Evolutionary conservation across 2,797 vertebrate species (phyloP).

Genomic region (Alauda arvensis): DNA sequence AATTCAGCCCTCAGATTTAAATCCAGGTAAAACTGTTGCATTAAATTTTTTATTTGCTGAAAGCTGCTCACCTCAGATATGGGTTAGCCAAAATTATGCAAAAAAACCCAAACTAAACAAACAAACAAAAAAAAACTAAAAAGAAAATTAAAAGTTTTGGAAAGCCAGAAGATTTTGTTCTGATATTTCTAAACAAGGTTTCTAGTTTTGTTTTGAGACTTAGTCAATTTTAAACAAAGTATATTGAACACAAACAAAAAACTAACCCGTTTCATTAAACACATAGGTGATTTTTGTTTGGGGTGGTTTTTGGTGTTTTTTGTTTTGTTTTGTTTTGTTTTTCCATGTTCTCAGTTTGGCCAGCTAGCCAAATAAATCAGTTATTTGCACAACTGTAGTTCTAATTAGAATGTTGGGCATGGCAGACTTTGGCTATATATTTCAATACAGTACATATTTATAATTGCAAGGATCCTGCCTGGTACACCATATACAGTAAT

Average conservation of each 20-base stretch:
- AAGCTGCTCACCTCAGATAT: background rate
- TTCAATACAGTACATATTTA: slow-evolving; percentile 38
- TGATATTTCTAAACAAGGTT: slow-evolving; percentile 1
- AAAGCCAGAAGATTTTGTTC: background rate
- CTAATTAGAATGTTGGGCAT: slow-evolving; percentile 16
- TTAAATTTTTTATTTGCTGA: background rate
- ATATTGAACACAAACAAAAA: background rate
- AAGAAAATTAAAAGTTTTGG: too few species aligned
- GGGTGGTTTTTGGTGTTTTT: too few species aligned
- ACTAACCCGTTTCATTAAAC: background rate
- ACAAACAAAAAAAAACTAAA: too few species aligned
- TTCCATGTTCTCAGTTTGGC: background rate
- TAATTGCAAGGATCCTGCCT: background rate
- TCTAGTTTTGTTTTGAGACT: background rate
- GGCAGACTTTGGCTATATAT: slow-evolving; percentile 19
- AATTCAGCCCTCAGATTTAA: background rate
- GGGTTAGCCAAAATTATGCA: background rate
- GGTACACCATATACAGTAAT: slow-evolving; percentile 13
- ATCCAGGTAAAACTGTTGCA: background rate
- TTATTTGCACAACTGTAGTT: slow-evolving; percentile 45
- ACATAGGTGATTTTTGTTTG: background rate
- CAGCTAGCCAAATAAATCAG: slow-evolving; percentile 45
- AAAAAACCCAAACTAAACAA: background rate
- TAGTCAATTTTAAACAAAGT: background rate
- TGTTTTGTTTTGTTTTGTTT: background rate